phyloP scores from a whole-genome alignment of 2,797 vertebrate genomes.

The Leptoclinus maculatus region DNA sequence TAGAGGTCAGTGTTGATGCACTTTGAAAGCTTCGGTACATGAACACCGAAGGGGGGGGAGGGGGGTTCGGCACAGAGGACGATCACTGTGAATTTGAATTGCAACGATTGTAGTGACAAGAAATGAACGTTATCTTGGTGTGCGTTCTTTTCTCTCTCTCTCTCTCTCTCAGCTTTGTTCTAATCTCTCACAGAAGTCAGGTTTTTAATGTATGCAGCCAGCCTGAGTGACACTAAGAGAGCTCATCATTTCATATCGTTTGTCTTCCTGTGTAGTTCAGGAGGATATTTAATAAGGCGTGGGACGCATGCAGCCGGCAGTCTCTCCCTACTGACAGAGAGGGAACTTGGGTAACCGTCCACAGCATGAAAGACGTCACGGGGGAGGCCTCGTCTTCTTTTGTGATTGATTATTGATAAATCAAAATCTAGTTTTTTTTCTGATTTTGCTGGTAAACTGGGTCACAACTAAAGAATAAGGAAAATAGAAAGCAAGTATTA shows the following conservation, averaged over 20 bases:
- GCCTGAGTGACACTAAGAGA: conserved; percentile 26
- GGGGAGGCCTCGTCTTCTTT: background rate
- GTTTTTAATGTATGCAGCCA: conserved; percentile 19
- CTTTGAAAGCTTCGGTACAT: conserved; percentile 29
- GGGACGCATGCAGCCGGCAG: background rate
- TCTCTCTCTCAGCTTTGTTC: background rate
- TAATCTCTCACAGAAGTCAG: conserved; percentile 17
- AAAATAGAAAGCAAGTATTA: background rate
- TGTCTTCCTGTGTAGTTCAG: conserved; percentile 29
- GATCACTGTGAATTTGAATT: conserved; percentile 26
- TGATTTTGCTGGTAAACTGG: conserved; percentile 10
- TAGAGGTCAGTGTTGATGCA: conserved; percentile 41
- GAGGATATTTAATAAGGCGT: conserved; percentile 38
- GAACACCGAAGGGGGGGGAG: conserved; percentile 6
- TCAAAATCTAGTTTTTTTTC: background rate
- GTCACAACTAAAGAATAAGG: background rate
- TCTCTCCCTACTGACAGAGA: conserved; percentile 14
- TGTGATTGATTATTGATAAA: conserved; percentile 45
- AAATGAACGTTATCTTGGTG: conserved; percentile 18
- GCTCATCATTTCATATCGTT: conserved; percentile 31
- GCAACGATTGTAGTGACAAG: conserved; percentile 12
- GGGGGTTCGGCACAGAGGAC: background rate
- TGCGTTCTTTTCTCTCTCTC: background rate
- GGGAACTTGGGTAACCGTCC: accelerated
- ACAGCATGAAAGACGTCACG: background rate